Conservation (phyloP, 2,113 vertebrate genomes). For the Hystrix brachyura region DNA sequence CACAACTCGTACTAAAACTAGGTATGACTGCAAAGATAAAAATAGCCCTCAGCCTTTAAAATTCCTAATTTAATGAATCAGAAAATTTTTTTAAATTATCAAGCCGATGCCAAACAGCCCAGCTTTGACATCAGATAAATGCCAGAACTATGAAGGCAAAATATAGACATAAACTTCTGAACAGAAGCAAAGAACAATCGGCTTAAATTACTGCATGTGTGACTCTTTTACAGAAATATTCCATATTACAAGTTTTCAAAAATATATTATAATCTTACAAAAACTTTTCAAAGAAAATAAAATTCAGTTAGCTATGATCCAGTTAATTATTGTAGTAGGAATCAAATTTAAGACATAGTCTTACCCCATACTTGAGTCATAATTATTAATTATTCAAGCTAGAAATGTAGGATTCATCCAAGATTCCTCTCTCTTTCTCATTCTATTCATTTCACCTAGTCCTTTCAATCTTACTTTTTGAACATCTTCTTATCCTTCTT, state of each 20-base stretch:
- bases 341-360: conserved; percentile 13
- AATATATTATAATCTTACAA: neutral
- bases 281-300: conserved; percentile 19
- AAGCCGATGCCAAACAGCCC: neutral
- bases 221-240: neutral
- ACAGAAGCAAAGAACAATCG: neutral
- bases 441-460: neutral
- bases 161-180: neutral
- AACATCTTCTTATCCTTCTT: neutral
- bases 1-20: neutral
- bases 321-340: neutral
- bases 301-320: neutral
- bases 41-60: neutral
- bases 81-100: neutral
- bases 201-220: neutral
- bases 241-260: neutral
- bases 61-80: neutral
- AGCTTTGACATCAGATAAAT: neutral
- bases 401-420: neutral
- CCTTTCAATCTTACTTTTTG: neutral
- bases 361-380: neutral
- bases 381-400: neutral
- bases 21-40: neutral
- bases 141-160: neutral
- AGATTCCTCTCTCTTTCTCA: neutral